These are phyloP conservation scores for Tiaroga cobitis DNA, from an alignment of 2,797 vertebrate genomes.

Conservation along the genomic window DNA sequence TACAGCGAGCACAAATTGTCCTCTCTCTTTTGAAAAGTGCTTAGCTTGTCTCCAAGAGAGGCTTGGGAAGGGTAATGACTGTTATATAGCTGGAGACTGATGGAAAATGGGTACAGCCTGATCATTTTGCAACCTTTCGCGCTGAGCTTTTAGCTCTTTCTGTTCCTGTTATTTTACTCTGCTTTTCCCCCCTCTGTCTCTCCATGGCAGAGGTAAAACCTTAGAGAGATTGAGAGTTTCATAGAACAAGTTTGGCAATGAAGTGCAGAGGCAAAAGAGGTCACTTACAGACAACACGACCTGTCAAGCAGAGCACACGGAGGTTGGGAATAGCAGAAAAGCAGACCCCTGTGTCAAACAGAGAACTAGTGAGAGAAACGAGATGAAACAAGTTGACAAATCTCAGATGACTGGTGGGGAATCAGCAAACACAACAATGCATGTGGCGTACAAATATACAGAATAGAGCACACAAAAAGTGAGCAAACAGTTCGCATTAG, in stretches of 20 bases:
- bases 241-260: constrained; percentile 51
- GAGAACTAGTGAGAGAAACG: background rate
- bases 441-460: constrained; percentile 34
- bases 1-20: constrained; percentile 67
- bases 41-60: constrained; percentile 62
- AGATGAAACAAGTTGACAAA: constrained; percentile 18
- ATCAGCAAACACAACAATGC: constrained; percentile 38
- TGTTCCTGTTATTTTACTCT: constrained; percentile 43
- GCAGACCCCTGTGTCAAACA: constrained; percentile 45
- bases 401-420: constrained; percentile 47
- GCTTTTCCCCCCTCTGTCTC: background rate
- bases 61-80: constrained; percentile 61
- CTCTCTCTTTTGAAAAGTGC: constrained; percentile 64
- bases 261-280: constrained; percentile 50
- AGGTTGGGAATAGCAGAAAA: constrained; percentile 48
- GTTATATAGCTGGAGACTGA: constrained; percentile 62
- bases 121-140: constrained; percentile 57
- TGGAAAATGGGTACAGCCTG: constrained; percentile 58
- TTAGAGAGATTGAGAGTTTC: constrained; percentile 51
- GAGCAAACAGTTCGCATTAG: constrained; percentile 29
- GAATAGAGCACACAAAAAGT: background rate
- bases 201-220: constrained; percentile 41
- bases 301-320: constrained; percentile 35
- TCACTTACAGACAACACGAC: constrained; percentile 47
- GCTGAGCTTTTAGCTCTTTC: constrained; percentile 57